phyloP scores from a whole-genome alignment of 1,140 invertebrate species.

The Zophobas morio region DNA sequence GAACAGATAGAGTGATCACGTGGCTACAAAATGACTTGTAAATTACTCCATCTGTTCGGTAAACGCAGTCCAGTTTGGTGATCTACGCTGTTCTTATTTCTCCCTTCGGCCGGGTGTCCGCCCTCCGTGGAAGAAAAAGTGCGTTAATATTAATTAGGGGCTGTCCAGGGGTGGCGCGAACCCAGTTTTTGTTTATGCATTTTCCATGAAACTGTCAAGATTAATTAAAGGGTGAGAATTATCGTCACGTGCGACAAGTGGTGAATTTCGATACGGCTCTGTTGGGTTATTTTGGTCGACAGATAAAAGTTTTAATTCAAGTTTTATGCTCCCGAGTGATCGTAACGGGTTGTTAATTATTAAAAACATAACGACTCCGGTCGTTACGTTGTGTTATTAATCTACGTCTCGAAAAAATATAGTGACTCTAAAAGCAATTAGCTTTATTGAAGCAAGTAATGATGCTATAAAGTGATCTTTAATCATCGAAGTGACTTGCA shows the following conservation, averaged over 20 bases:
- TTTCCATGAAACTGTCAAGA: conserved; percentile 5
- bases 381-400: no score
- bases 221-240: neutral
- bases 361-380: no score
- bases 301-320: no score
- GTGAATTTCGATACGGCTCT: neutral
- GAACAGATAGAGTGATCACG: no score
- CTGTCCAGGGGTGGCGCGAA: neutral
- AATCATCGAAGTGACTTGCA: neutral
- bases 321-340: neutral
- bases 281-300: no score
- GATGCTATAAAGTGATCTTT: conserved; percentile 2
- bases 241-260: neutral
- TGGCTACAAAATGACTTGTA: no score
- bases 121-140: neutral
- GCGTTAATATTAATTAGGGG: conserved; percentile 20
- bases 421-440: neutral
- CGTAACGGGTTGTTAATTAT: neutral
- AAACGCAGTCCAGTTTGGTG: no score
- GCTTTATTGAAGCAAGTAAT: conserved; percentile 1
- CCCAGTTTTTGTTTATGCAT: conserved; percentile 11
- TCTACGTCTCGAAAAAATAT: no score
- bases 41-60: no score
- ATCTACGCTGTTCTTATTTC: neutral
- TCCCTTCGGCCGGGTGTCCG: neutral